Base-by-base conservation (phyloP, 2,113 vertebrate species). In the Ochotona princeps region DNA sequence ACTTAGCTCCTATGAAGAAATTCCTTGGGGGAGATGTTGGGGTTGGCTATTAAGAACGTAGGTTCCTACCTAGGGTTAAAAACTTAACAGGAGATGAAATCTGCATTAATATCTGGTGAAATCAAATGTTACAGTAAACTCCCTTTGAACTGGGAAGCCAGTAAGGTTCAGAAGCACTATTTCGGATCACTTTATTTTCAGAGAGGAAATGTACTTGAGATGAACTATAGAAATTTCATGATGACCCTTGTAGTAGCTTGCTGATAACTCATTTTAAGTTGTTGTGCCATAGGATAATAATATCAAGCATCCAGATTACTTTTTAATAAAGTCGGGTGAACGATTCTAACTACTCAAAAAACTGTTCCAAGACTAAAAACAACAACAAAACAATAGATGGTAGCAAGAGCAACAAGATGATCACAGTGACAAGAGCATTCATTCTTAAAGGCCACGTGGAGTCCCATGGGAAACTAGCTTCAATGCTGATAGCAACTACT, bases 161-260 rank as follows among this genome's bases (percentile, higher is more conserved):
- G 47, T 47, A 57, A 76, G 20, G 2, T 69, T 90, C 32, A 44
- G 35, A 15, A 23, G 10, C 32, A 32, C 23, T 74, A 2, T 92
- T 74, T 51, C 10, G 54, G 35, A 11, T 28, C 44, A 70, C 0
- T 54, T 35, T 25, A 51, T 54, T 83, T 89, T 80, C 28, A 83
- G 28, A 87, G 32, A 92, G 65, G 54, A 92, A 70, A 75, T 30
- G 30, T 28, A 20, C 15, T 93, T 79, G 5, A 57, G 54, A 47
- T 83, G 35, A 92, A 89, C 79, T 69, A 38, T 32, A 87, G 23
- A 28, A 84, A 84, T 65, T 83, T 70, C 30, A 35, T 74, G 60
- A 44, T 12, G 72, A 30, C 35, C 8, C n/a, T 79, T 65, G 14
- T 30, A 57, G 17, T 67, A 70, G 69, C 23, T 66, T 92, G 17